These are phyloP conservation scores for Eumaeus atala DNA, from an alignment of 1,140 invertebrate species.

Conservation along the genomic window DNA sequence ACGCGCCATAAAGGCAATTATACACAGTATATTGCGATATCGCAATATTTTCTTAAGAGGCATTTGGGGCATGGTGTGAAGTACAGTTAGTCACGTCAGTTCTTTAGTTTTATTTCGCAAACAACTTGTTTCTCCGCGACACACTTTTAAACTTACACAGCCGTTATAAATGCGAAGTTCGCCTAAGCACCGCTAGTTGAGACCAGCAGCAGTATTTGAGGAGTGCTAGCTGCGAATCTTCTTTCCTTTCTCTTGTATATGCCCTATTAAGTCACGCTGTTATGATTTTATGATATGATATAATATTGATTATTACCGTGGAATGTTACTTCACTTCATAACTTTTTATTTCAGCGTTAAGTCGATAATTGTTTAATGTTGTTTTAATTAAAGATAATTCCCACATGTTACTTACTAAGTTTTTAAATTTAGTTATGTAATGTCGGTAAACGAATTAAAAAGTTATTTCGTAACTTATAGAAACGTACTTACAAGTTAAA, in stretches of 20 bases:
- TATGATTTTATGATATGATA: constrained; percentile 8
- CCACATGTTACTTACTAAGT: too few relatives aligned
- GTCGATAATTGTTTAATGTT: not conserved
- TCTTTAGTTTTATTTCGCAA: constrained; percentile 1
- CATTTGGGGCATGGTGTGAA: not conserved
- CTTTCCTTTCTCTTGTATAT: constrained; percentile 1
- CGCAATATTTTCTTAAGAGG: not conserved
- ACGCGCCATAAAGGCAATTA: not conserved
- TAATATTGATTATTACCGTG: constrained; percentile 1
- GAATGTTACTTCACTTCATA: not conserved
- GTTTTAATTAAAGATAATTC: too few relatives aligned
- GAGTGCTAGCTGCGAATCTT: constrained; percentile 2
- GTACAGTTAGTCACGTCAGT: constrained; percentile 12
- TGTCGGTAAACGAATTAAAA: too few relatives aligned
- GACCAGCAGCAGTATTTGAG: not conserved
- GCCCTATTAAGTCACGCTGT: constrained; percentile 1
- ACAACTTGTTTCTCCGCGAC: constrained; percentile 11
- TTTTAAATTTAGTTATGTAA: too few relatives aligned
- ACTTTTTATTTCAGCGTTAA: constrained; percentile 13
- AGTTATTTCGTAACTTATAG: too few relatives aligned
- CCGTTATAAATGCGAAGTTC: constrained; percentile 6
- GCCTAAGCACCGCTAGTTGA: constrained; percentile 2
- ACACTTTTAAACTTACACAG: constrained; percentile 12
- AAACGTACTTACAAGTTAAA: too few relatives aligned
- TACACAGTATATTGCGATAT: not conserved